phyloP scores from a whole-genome alignment of 2,113 vertebrate genomes.

The Indri indri region DNA sequence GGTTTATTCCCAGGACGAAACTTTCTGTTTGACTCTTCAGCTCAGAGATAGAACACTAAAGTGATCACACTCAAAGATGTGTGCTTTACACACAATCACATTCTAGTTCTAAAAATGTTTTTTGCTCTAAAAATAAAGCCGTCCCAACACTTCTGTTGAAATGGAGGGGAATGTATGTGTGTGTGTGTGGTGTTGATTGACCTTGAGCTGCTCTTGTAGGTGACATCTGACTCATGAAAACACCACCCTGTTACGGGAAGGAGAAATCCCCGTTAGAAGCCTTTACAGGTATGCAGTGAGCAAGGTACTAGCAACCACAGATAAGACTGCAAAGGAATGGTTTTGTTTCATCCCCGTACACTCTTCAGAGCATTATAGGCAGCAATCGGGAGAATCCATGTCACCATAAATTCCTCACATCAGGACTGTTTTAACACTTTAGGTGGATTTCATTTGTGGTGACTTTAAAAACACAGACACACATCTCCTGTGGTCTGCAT shows the following conservation, averaged over 20 bases:
- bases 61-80: neutral
- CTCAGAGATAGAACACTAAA: neutral
- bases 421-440: neutral
- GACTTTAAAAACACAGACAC: neutral
- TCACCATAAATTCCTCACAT: neutral
- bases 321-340: neutral
- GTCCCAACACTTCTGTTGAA: neutral
- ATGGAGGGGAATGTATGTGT: neutral
- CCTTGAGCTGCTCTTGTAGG: neutral
- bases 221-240: neutral
- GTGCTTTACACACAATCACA: neutral
- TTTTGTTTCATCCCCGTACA: neutral
- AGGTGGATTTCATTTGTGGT: neutral
- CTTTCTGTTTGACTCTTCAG: neutral
- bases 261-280: neutral
- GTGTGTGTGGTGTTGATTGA: neutral
- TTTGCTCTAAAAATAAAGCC: neutral
- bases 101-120: neutral
- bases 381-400: neutral
- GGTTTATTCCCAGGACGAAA: neutral
- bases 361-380: neutral
- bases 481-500: neutral
- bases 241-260: fast-evolving
- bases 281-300: neutral
- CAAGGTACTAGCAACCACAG: neutral